phyloP scores from a whole-genome alignment of 2,888 invertebrate genomes.

The Endomychus coccineus region DNA sequence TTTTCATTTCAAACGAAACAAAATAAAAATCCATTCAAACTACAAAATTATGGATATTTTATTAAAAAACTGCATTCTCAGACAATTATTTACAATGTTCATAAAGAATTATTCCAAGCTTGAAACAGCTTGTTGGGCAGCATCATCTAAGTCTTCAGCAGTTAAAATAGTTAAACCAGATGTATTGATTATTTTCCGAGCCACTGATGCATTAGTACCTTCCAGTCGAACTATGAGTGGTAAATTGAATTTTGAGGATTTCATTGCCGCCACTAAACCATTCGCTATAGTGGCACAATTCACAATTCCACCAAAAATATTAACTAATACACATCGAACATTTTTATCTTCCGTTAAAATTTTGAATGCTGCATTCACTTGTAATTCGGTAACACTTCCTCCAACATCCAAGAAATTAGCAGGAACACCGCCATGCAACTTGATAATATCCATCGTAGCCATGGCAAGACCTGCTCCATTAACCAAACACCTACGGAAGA shows the following conservation, averaged over 20 bases:
- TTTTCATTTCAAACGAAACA: no score
- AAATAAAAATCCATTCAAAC: no score
- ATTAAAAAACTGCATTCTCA: no score
- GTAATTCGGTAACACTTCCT: slow-evolving; percentile 89
- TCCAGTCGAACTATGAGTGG: slow-evolving; percentile 92
- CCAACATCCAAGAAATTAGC: slow-evolving; percentile 99
- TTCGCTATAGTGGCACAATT: slow-evolving; percentile 96
- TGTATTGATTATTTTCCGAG: slow-evolving; percentile 71
- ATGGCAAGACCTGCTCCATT: slow-evolving; percentile 99
- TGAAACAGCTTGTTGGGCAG: slow-evolving; percentile 79
- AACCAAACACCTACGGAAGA: slow-evolving; percentile 56
- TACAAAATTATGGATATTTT: no score
- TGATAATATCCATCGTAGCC: slow-evolving; percentile 99
- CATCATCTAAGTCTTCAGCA: slow-evolving; percentile 84
- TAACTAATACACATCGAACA: slow-evolving; percentile 92
- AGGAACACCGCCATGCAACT: slow-evolving; percentile 89
- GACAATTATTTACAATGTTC: no score
- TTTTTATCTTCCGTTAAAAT: slow-evolving; percentile 80
- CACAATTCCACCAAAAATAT: slow-evolving; percentile 99
- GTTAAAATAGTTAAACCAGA: slow-evolving; percentile 79
- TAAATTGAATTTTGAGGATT: slow-evolving; percentile 67
- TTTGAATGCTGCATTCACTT: slow-evolving; percentile 87
- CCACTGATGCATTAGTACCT: slow-evolving; percentile 86
- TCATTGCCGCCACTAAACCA: slow-evolving; percentile 86
- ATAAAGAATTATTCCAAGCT: slow-evolving; percentile 26